Conservation (phyloP, 1,140 invertebrate genomes). For the Sycobia sp. region DNA sequence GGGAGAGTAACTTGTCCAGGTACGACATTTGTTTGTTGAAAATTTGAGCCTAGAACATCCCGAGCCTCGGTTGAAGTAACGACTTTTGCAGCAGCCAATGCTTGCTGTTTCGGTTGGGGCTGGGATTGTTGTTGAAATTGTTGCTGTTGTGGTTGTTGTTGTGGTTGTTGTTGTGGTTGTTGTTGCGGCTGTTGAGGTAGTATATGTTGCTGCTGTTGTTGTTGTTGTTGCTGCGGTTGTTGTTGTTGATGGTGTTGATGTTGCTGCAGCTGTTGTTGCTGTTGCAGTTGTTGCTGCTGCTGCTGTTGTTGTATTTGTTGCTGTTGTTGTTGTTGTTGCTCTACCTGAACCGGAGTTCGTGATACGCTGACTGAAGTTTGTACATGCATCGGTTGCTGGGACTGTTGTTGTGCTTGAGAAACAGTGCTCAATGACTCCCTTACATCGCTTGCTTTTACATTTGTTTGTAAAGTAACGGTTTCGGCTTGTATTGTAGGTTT, state of each 20-base stretch:
- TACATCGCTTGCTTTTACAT: constrained; percentile 9
- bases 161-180: constrained; percentile 16
- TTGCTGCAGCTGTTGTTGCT: constrained; percentile 21
- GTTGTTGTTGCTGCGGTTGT: constrained; percentile 25
- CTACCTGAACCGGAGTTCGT: constrained; percentile 25
- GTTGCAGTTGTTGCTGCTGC: constrained; percentile 15
- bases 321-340: constrained; percentile 9
- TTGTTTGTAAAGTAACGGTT: not conserved
- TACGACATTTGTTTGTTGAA: constrained; percentile 10
- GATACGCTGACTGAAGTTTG: not conserved
- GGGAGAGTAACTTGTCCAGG: constrained; percentile 19
- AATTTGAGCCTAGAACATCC: no score
- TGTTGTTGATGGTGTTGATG: constrained; percentile 30
- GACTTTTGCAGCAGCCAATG: constrained; percentile 33
- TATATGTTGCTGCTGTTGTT: constrained; percentile 16
- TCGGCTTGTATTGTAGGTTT: constrained; percentile 3
- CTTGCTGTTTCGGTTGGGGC: constrained; percentile 38
- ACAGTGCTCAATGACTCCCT: constrained; percentile 17
- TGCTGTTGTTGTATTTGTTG: no score
- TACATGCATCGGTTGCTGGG: not conserved
- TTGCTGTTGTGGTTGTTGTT: constrained; percentile 28
- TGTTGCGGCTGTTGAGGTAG: constrained; percentile 31
- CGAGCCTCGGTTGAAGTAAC: not conserved
- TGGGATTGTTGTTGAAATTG: constrained; percentile 25
- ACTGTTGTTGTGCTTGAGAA: constrained; percentile 22